Base-by-base conservation (phyloP, 2,113 vertebrate genomes). In the Budorcas taxicolor region DNA sequence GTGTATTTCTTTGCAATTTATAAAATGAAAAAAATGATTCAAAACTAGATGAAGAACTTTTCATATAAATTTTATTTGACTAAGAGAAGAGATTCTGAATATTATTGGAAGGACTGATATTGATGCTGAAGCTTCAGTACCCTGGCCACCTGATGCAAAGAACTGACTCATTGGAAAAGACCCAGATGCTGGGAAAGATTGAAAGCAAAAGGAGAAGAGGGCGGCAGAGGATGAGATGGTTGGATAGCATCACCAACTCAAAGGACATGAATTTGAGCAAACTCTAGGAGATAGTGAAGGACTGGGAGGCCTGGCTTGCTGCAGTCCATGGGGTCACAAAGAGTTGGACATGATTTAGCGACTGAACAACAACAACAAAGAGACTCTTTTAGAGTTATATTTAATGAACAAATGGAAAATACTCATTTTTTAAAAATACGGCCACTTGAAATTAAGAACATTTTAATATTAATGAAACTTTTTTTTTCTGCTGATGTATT, bases 241-340 rank as follows among this genome's bases (percentile, higher is more conserved):
- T 43, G 12, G 71, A 43, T 7, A 13, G 36, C 67, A 74, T 74
- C 71, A 25, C 36, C 36, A 25, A 74, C 36, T 74, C 36, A 14
- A 74, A 25, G 71, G 21, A 25, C 71, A 14, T 25, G 71, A 13
- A 43, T 74, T 14, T 43, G 71, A 27, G 71, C 36, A 43, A 74
- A 14, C 5, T 40, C 71, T 25, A 16, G 71, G 36, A 43, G 23
- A 43, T 25, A 43, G 21, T 74, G 71, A 43, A 74, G 21, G 71
- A 27, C 36, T 25, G 12, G 71, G 21, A 25, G 1, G 36, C 71
- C 36, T 43, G 71, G 36, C 40, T 7, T 76, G 71, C 71, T 40
- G 36, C 36, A 27, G 36, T 43, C 36, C 23, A 0, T 14, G 36
- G 11, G 36, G 36, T 12, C 1, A 0, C 71, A 43, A 43, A 43